phyloP scores from a whole-genome alignment of 2,888 invertebrate species.

The Drosophila kambysellisi region DNA sequence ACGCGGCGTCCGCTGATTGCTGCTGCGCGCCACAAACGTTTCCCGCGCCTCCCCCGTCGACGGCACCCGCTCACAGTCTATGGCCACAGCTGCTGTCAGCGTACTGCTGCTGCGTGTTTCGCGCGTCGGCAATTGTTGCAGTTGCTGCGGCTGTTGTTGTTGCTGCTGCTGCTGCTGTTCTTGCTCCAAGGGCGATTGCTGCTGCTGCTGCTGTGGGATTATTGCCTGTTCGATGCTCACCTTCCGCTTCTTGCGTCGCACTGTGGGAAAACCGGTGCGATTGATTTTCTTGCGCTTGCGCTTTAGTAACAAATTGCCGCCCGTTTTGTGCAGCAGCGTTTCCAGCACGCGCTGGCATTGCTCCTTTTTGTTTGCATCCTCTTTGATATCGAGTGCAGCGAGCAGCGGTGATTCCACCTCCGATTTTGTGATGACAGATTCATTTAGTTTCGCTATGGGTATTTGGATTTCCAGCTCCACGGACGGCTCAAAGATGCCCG shows the following conservation, averaged over 20 bases:
- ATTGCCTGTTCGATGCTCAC: conserved; percentile 59
- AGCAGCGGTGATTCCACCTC: conserved; percentile 85
- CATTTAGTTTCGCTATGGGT: conserved; percentile 86
- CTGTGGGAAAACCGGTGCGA: conserved; percentile 94
- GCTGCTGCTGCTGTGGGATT: conserved; percentile 16
- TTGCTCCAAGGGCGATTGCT: conserved; percentile 7
- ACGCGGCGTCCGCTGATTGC: conserved; percentile 85
- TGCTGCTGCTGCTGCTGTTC: conserved; percentile 3
- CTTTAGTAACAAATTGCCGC: conserved; percentile 85
- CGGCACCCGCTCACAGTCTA: conserved; percentile 88
- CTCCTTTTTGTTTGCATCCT: conserved; percentile 71
- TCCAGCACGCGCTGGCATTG: conserved; percentile 81
- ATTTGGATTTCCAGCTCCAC: conserved; percentile 89
- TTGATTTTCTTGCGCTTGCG: conserved; percentile 92
- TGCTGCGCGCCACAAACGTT: conserved; percentile 88
- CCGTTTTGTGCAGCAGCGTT: conserved; percentile 83
- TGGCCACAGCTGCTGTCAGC: conserved; percentile 19
- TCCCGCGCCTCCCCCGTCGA: conserved; percentile 89
- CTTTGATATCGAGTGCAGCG: conserved; percentile 67
- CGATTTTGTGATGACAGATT: conserved; percentile 85
- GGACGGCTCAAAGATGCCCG: conserved; percentile 90
- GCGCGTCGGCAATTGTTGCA: conserved; percentile 32
- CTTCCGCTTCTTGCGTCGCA: conserved; percentile 92
- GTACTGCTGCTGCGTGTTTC: conserved; percentile 59
- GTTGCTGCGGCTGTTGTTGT: conserved; percentile 20